Percentiles rank a stretch among this genome's conserved stretches.
phyloP scores from a whole-genome alignment of 2,797 vertebrate genomes.

The Coracias cyanogaster region DNA sequence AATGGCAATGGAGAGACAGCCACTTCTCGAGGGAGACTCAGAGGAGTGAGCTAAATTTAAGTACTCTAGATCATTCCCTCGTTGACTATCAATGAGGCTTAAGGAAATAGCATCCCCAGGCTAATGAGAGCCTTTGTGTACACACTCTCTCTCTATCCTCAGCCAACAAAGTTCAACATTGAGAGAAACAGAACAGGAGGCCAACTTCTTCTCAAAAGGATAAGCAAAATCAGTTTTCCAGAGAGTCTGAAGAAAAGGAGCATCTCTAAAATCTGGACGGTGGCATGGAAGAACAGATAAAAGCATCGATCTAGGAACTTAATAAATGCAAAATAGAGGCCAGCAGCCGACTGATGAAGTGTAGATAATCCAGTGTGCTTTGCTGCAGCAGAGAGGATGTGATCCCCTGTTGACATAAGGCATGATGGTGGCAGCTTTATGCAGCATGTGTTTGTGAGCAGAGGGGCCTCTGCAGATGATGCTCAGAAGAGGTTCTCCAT shows the following conservation, averaged over 20 bases:
- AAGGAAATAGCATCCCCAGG: conserved; percentile 22
- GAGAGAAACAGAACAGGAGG: neutral
- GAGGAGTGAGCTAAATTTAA: conserved; percentile 1
- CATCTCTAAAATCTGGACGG: neutral
- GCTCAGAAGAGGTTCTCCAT: conserved; percentile 3
- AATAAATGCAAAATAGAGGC: neutral
- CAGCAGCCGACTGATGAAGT: neutral
- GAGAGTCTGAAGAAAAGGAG: neutral
- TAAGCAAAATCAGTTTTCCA: neutral
- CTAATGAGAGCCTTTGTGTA: neutral
- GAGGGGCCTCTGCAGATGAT: neutral
- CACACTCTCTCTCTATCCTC: neutral
- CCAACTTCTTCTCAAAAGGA: neutral
- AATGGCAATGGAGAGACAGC: neutral
- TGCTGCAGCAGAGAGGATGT: neutral
- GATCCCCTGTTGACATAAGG: neutral
- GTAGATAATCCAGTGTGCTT: neutral
- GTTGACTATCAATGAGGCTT: conserved; percentile 4
- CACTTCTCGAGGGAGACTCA: neutral
- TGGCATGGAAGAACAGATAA: neutral
- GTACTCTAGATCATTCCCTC: neutral
- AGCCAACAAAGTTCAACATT: neutral
- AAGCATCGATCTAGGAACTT: neutral
- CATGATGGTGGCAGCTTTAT: neutral
- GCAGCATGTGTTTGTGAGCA: neutral